These are phyloP conservation scores for Thaumetopoea pityocampa DNA, from an alignment of 1,140 invertebrate genomes.

Conservation along the genomic window DNA sequence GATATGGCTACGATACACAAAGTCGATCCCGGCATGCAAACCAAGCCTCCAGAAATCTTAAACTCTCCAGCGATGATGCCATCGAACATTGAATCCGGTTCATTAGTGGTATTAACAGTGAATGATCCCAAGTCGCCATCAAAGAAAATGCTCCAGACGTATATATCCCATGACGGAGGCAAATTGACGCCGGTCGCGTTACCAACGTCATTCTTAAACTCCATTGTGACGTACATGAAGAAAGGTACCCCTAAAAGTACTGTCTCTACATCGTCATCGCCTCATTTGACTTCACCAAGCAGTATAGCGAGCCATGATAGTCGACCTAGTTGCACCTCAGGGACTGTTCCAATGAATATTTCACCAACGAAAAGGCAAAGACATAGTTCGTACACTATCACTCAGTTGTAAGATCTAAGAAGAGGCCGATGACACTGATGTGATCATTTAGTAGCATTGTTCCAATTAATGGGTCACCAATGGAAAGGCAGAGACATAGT, in stretches of 20 bases:
- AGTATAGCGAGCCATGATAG: slow-evolving; percentile 47
- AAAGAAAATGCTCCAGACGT: slow-evolving; percentile 67
- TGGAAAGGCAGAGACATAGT: no score
- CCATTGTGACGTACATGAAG: slow-evolving; percentile 64
- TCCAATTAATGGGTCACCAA: no score
- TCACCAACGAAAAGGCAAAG: slow-evolving; percentile 37
- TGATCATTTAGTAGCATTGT: no score
- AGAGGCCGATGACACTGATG: neutral
- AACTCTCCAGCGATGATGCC: slow-evolving; percentile 32
- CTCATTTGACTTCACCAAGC: slow-evolving; percentile 39
- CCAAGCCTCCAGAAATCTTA: slow-evolving; percentile 14
- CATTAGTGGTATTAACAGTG: slow-evolving; percentile 56
- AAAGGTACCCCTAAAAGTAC: slow-evolving; percentile 42
- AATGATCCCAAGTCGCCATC: slow-evolving; percentile 54
- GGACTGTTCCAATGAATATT: slow-evolving; percentile 31
- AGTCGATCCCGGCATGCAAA: slow-evolving; percentile 3
- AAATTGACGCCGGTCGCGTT: slow-evolving; percentile 49
- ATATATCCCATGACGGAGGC: slow-evolving; percentile 49
- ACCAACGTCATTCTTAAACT: slow-evolving; percentile 43
- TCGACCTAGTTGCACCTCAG: slow-evolving; percentile 29
- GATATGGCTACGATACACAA: slow-evolving; percentile 23
- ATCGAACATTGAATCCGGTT: slow-evolving; percentile 53
- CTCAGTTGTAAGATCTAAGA: slow-evolving; percentile 44
- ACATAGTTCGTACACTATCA: slow-evolving; percentile 54
- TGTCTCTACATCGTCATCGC: slow-evolving; percentile 34